Evolutionary conservation across 2,797 vertebrate species (phyloP).

Genomic region (Scarus forsteni): DNA sequence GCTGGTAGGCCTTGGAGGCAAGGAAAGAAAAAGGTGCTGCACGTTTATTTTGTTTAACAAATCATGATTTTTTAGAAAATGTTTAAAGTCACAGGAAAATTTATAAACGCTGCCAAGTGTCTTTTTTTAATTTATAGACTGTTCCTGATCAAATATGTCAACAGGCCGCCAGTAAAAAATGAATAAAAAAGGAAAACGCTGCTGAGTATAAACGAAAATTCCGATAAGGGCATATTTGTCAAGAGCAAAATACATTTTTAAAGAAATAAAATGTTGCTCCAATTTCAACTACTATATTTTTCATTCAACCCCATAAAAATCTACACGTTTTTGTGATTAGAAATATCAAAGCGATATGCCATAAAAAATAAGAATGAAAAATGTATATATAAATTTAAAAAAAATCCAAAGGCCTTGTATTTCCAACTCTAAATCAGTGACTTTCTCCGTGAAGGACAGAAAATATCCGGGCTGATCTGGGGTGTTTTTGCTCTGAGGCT

Average conservation of each 20-base stretch:
- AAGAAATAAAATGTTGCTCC: slow-evolving; percentile 7
- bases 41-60: no score
- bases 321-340: background rate
- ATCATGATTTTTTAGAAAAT: no score
- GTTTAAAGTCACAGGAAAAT: no score
- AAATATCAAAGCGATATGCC: background rate
- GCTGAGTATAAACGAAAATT: slow-evolving; percentile 8
- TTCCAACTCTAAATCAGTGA: slow-evolving; percentile 22
- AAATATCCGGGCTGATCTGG: slow-evolving; percentile 57
- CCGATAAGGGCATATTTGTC: background rate
- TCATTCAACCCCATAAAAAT: background rate
- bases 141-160: no score
- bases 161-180: background rate
- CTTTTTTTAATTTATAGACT: no score
- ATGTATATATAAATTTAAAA: background rate
- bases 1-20: no score
- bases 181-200: background rate
- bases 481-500: slow-evolving; percentile 73
- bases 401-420: slow-evolving; percentile 16
- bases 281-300: background rate
- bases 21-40: no score
- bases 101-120: no score
- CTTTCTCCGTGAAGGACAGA: slow-evolving; percentile 41
- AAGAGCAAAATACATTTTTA: no score
- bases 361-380: no score